Conservation (phyloP, 2,888 invertebrate genomes). For the Spisula solida region DNA sequence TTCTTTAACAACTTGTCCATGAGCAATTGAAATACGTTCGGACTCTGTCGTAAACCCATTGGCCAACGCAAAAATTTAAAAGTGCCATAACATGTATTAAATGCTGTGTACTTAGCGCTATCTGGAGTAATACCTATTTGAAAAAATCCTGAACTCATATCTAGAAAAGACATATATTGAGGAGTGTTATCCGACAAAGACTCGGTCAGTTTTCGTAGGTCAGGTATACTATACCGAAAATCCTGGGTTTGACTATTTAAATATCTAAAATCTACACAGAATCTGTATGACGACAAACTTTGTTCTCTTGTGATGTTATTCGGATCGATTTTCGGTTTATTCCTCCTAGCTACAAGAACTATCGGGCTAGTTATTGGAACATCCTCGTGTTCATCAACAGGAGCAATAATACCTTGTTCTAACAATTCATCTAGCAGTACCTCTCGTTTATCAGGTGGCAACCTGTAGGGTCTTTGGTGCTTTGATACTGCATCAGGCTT, state of each 20-base stretch:
- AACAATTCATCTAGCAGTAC: conserved; percentile 56
- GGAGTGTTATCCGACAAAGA: conserved; percentile 65
- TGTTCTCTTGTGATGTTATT: conserved; percentile 49
- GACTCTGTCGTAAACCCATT: conserved; percentile 52
- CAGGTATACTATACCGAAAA: conserved; percentile 59
- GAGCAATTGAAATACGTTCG: conserved; percentile 67
- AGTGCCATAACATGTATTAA: conserved; percentile 66
- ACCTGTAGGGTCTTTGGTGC: conserved; percentile 56
- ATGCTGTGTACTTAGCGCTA: conserved; percentile 58
- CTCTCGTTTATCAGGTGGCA: conserved; percentile 51
- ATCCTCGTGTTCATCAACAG: conserved; percentile 47
- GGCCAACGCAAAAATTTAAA: conserved; percentile 63
- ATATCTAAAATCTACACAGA: conserved; percentile 65
- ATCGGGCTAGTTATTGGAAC: conserved; percentile 56
- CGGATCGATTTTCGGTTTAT: conserved; percentile 51
- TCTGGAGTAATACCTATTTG: conserved; percentile 53
- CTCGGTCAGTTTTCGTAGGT: conserved; percentile 62
- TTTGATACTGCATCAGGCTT: conserved; percentile 52
- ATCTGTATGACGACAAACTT: conserved; percentile 58
- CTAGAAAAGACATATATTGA: conserved; percentile 65
- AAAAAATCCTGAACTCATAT: conserved; percentile 68
- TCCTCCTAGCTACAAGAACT: conserved; percentile 54
- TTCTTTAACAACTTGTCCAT: no score
- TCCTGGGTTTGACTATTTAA: conserved; percentile 63
- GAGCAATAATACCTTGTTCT: conserved; percentile 52